Evolutionary conservation across 2,113 vertebrate species (phyloP), one percentile per base, ranked within the genome.

Genomic region (Alexandromys fortis): DNA sequence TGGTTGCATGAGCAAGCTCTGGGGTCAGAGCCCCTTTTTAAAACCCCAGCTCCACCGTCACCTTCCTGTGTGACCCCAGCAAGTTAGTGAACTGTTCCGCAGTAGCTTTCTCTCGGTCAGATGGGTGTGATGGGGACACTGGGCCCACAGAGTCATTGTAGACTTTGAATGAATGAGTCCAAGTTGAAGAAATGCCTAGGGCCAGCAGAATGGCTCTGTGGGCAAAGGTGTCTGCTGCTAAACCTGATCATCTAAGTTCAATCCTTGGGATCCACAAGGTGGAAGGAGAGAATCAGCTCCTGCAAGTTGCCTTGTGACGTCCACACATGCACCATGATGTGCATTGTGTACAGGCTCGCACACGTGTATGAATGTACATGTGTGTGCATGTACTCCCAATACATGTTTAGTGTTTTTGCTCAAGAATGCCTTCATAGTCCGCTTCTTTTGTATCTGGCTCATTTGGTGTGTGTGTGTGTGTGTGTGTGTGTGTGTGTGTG

Each of bases 1-100:
- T 3, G 10, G 35, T 11, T 45, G 7, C 0, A 5, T 2, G 7
- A 19, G 1, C 65, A 33, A 1, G 7, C 13, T 45, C 45, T 22
- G 55, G 2, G 49, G 10, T 45, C 67, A 22, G n/a, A 16, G 1
- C 4, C 0, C 30, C 38, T n/a, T 42, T 24, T 85, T n/a, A 30
- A 17, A 17, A 49, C 55, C 70, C 26, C 33, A 16, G 76, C 7
- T 38, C 26, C 38, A n/a, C 26, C 0, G 0, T 49, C 14, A 17
- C 65, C 28, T 67, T 52, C 35, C 12, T 9, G 2, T 38, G 38
- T 65, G 58, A 35, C 7, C 13, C 21, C 5, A 2, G 82, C 24
- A 26, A 35, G 19, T 42, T 68, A 3, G 28, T 35, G 4, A 3
- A 2, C 24, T 38, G 38, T 21, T 10, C 11, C 9, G 6, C 7